Conservation (phyloP, 2,113 vertebrate genomes). For the Bubo scandiacus region DNA sequence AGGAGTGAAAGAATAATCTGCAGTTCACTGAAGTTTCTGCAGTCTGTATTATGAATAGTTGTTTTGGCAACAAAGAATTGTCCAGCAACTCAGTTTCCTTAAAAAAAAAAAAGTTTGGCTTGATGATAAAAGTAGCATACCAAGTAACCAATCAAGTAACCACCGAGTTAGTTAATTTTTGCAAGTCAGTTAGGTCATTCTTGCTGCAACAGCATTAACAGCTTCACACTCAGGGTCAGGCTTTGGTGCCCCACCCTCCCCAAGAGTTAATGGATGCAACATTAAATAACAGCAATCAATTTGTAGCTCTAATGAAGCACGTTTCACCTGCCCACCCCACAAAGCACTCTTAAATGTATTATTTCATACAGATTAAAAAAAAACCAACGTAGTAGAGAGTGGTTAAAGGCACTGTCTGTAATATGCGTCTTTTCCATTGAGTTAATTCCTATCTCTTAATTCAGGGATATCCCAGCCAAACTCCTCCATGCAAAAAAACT, state of each 20-base stretch:
- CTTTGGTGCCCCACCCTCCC: background rate
- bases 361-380: background rate
- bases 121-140: conserved; percentile 48
- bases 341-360: background rate
- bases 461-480: background rate
- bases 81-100: background rate
- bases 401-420: background rate
- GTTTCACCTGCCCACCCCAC: background rate
- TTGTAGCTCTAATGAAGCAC: background rate
- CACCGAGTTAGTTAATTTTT: conserved; percentile 51
- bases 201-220: background rate
- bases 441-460: background rate
- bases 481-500: background rate
- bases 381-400: accelerated
- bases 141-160: conserved; percentile 32
- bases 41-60: conserved; percentile 10
- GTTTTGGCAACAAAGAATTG: conserved; percentile 49
- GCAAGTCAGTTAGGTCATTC: conserved; percentile 30
- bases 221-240: background rate
- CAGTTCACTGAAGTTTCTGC: conserved; percentile 11
- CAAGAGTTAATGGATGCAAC: background rate
- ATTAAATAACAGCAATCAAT: background rate
- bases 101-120: background rate
- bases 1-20: conserved; percentile 18
- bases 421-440: background rate